Conservation (phyloP, 2,113 vertebrate genomes). For the Corydoras maculifer region DNA sequence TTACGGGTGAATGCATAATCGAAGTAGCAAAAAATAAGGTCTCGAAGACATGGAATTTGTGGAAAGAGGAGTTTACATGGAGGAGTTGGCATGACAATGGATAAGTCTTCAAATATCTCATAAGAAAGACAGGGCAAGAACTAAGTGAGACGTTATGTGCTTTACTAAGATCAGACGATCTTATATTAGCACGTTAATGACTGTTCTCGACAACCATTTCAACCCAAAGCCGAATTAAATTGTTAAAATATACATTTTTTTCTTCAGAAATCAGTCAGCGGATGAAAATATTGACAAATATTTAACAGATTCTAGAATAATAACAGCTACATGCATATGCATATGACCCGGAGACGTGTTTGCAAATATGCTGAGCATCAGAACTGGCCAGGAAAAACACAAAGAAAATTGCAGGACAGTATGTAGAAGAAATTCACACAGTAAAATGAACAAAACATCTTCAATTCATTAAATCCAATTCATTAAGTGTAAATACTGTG, state of each 20-base stretch:
- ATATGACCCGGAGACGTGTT: constrained; percentile 15
- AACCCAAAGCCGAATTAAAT: constrained; percentile 22
- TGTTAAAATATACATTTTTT: constrained; percentile 28
- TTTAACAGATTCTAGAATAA: constrained; percentile 19
- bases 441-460: neutral
- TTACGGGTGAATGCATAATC: neutral
- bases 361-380: constrained; percentile 14
- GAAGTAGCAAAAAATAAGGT: neutral
- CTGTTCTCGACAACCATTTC: neutral
- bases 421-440: constrained; percentile 13
- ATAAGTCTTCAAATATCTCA: constrained; percentile 22
- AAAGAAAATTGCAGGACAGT: constrained; percentile 13
- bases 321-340: constrained; percentile 22
- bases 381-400: constrained; percentile 22
- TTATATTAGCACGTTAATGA: constrained; percentile 1
- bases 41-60: constrained; percentile 12
- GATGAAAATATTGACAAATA: constrained; percentile 27
- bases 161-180: neutral
- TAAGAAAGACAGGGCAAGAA: constrained; percentile 10
- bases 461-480: constrained; percentile 5
- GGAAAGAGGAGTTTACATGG: constrained; percentile 5
- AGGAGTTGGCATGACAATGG: neutral
- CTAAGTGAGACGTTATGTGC: constrained; percentile 8
- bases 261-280: constrained; percentile 25
- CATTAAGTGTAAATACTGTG: constrained; percentile 22